Evolutionary conservation across 2,797 vertebrate species (phyloP), one percentile per base, ranked within the genome.

Genomic region (Eutrigla gurnardus): DNA sequence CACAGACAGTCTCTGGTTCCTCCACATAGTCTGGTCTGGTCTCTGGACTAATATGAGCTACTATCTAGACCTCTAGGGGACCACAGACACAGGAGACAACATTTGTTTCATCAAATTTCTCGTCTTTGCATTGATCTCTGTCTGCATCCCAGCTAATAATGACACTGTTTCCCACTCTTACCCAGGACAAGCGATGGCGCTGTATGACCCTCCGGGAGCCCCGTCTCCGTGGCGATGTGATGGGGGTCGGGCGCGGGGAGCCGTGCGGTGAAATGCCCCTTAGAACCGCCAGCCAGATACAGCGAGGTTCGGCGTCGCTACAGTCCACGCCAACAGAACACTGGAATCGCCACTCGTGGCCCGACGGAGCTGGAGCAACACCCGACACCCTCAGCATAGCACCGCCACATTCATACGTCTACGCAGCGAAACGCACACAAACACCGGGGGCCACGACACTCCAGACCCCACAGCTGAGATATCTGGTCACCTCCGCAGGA

Each of bases 251-350:
- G 14, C 17, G 77, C 3, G 81, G 89, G 2, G 87, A 88, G 12
- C 63, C 6, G 2, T 12, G 39, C 60, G 86, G 83, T 0, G 88
- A 85, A 32, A 85, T 12, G 0, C 89, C 90, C 70, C 92, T 85
- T 47, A 96, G 91, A 74, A 90, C 96, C 1, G 95, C 96, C 81
- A 98, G 85, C 97, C 97, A 98, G 86, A 98, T 95, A 82, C 97
- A 98, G 82, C 96, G 95, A 12, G 97, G 97, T 88, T 98, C 96
- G 0, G 96, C 95, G 14, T 93, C 91, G 40, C 96, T 96, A 86
- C 97, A 98, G 89, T 98, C 97, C 91, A 98, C 96, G 6, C 97
- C 97, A 3, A 98, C 95, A 3, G 96, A 95, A 6, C 94, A 94
- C 81, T 96, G 96, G 76, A 96, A 96, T 15, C 84, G 82, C 96